phyloP scores from a whole-genome alignment of 35 echinoderm and acorn worm genomes.

The Hemicentrotus pulcherrimus region DNA sequence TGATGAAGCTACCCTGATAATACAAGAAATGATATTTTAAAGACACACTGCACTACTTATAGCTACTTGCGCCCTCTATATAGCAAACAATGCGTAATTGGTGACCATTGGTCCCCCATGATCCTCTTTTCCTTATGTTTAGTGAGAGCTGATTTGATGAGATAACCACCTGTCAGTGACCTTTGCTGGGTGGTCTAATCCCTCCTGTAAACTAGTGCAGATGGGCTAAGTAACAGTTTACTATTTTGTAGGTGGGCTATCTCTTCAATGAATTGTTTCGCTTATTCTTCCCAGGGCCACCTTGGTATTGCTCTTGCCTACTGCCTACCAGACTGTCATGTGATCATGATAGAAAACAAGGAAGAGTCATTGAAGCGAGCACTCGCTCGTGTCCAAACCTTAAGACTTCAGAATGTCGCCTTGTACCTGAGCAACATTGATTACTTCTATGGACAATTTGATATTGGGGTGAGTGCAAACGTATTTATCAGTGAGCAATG shows the following conservation, averaged over 20 bases:
- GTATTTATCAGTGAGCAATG: not conserved
- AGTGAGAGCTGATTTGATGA: no score
- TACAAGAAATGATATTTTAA: no score
- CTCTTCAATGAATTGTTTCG: not conserved
- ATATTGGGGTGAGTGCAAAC: constrained; percentile 69
- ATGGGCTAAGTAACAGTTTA: no score
- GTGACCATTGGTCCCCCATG: no score
- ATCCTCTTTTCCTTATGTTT: no score
- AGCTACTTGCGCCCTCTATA: no score
- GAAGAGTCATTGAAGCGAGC: constrained; percentile 83
- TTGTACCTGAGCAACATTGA: constrained; percentile 89
- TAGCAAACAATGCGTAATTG: no score
- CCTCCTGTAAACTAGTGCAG: no score
- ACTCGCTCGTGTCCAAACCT: constrained; percentile 45
- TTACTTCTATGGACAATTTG: constrained; percentile 78
- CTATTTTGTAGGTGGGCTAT: not conserved
- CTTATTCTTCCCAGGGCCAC: constrained; percentile 74
- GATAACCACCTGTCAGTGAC: no score
- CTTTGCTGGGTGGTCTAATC: no score
- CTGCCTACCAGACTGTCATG: constrained; percentile 71
- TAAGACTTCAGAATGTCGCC: constrained; percentile 69
- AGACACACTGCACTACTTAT: no score
- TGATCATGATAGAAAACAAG: constrained; percentile 88
- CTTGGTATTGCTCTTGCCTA: constrained; percentile 89
- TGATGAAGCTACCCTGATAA: no score